Percentiles rank a stretch among this genome's conserved stretches.
phyloP scores from a whole-genome alignment of 2,888 invertebrate genomes.

The Oscheius sp. region DNA sequence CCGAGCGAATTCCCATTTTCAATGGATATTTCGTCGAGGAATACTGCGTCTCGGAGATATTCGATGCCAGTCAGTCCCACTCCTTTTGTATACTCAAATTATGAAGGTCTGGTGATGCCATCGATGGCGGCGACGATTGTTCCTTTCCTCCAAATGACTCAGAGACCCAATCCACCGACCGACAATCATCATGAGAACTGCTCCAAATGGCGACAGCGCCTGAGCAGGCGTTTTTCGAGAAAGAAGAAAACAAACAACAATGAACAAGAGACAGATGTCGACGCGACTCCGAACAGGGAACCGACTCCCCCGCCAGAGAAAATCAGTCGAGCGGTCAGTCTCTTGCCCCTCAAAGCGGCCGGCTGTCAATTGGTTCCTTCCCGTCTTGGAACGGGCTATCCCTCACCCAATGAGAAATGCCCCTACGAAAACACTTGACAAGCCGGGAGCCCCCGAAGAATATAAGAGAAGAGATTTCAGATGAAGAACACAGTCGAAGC shows the following conservation, averaged over 20 bases:
- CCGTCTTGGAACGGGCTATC: background rate
- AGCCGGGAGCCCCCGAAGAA: background rate
- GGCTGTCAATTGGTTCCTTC: constrained; percentile 2
- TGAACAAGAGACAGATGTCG: constrained; percentile 24
- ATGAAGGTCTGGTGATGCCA: constrained; percentile 67
- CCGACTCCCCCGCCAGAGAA: constrained; percentile 33
- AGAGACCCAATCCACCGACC: background rate
- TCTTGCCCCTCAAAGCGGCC: background rate
- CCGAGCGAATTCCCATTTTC: constrained; percentile 77
- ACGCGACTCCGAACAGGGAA: background rate
- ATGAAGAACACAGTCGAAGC: constrained; percentile 69
- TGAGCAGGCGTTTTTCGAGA: constrained; percentile 49
- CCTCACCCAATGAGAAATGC: background rate
- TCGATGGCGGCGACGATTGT: constrained; percentile 71
- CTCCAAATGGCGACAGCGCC: constrained; percentile 53
- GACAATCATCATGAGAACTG: constrained; percentile 61
- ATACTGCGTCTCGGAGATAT: constrained; percentile 70
- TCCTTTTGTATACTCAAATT: background rate
- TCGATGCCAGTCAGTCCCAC: constrained; percentile 63
- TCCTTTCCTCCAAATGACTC: constrained; percentile 66
- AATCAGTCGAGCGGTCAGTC: constrained; percentile 44
- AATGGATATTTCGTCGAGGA: constrained; percentile 70
- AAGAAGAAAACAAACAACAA: constrained; percentile 33
- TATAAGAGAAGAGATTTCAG: constrained; percentile 39
- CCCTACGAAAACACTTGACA: constrained; percentile 17